Conservation (phyloP, 2,113 vertebrate genomes). For the Xenopus borealis region DNA sequence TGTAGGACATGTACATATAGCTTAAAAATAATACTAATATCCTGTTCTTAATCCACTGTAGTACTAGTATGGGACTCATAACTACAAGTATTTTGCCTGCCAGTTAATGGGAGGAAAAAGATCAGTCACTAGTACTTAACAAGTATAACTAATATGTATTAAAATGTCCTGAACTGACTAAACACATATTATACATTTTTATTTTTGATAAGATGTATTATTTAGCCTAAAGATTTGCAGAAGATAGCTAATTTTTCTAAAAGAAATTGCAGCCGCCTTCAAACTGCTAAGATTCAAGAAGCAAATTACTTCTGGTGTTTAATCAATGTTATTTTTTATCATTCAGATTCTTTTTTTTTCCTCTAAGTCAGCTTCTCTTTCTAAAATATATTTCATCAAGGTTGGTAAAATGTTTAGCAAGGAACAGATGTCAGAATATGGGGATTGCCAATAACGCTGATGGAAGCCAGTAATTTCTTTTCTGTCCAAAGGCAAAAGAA, state of each 20-base stretch:
- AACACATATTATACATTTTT: constrained; percentile 10
- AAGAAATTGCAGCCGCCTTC: constrained; percentile 56
- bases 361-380: constrained; percentile 62
- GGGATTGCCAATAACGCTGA: constrained; percentile 85
- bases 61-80: too few relatives aligned
- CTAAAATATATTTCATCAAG: constrained; percentile 80
- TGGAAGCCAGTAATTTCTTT: constrained; percentile 88
- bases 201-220: constrained; percentile 54
- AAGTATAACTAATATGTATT: neutral
- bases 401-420: constrained; percentile 91
- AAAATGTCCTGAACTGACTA: neutral
- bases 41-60: too few relatives aligned
- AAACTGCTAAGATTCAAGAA: constrained; percentile 62
- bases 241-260: constrained; percentile 58
- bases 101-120: neutral
- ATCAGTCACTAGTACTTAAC: neutral
- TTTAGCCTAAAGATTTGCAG: constrained; percentile 61
- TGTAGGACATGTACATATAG: too few relatives aligned
- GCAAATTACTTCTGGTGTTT: constrained; percentile 64
- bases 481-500: constrained; percentile 84
- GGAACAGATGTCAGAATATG: constrained; percentile 91
- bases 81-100: neutral
- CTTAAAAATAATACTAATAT: too few relatives aligned
- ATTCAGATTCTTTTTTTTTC: constrained; percentile 48
- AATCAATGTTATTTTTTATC: constrained; percentile 66